Evolutionary conservation across 2,888 invertebrate species (phyloP).

Genomic region (Sceliomorpha sp.): DNA sequence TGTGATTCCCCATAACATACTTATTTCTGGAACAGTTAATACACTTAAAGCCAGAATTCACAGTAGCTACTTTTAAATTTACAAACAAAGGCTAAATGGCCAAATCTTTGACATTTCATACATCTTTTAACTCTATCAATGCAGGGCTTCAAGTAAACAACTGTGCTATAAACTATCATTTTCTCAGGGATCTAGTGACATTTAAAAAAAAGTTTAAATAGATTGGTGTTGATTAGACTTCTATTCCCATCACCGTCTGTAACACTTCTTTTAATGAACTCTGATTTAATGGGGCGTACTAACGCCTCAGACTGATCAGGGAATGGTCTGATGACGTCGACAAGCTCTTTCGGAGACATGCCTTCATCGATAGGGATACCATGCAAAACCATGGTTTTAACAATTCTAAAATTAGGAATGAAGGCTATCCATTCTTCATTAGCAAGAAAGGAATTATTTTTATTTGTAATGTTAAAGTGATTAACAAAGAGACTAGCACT

Average conservation of each 20-base stretch:
- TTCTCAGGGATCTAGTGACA: not conserved
- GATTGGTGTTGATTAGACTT: not conserved
- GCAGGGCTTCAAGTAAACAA: not conserved
- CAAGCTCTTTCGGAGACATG: not conserved
- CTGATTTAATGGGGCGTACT: not conserved
- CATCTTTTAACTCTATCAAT: constrained; percentile 1
- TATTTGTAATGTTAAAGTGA: not conserved
- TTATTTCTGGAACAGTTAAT: not conserved
- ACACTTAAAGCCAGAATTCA: not conserved
- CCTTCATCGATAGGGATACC: not conserved
- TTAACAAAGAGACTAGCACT: not conserved
- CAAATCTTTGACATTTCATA: not conserved
- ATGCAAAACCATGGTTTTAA: not conserved
- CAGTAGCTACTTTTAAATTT: not conserved
- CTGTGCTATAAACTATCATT: not conserved
- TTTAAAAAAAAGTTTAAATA: constrained; percentile 1
- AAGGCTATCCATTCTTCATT: not conserved
- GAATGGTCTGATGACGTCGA: not conserved
- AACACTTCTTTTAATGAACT: not conserved
- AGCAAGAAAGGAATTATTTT: not conserved
- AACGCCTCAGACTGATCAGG: not conserved
- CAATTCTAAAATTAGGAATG: constrained; percentile 3
- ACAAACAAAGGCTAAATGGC: not conserved
- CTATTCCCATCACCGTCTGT: not conserved
- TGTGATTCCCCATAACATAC: not conserved